Percentiles rank a stretch among this genome's conserved stretches.
Evolutionary conservation across 1,140 invertebrate species (phyloP).

Genomic region (Nymphalis io): DNA sequence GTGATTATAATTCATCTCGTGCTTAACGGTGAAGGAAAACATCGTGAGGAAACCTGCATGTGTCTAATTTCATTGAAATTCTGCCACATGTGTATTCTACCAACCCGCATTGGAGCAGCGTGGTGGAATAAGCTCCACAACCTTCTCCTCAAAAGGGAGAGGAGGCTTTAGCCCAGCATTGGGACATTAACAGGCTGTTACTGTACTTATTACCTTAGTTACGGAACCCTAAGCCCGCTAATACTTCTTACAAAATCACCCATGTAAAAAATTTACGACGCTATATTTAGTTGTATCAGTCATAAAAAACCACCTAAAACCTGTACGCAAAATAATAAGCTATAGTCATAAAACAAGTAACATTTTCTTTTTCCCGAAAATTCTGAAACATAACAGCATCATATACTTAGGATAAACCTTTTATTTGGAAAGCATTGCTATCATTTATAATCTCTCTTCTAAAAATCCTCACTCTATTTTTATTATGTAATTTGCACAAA

Average conservation of each 20-base stretch:
- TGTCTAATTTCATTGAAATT: too few species aligned
- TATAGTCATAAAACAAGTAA: slow-evolving; percentile 15
- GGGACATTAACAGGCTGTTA: too few species aligned
- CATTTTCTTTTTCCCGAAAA: slow-evolving; percentile 3
- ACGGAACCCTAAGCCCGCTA: background rate
- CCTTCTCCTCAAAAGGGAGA: too few species aligned
- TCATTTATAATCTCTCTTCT: too few species aligned
- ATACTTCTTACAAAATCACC: background rate
- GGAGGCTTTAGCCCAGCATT: too few species aligned
- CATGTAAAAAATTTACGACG: slow-evolving; percentile 26
- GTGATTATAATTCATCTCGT: too few species aligned
- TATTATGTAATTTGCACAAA: too few species aligned
- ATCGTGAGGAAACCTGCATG: too few species aligned
- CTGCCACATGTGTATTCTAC: too few species aligned
- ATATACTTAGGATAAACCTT: background rate
- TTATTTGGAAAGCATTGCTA: background rate
- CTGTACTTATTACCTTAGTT: background rate
- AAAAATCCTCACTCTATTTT: too few species aligned
- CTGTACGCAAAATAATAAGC: slow-evolving; percentile 21
- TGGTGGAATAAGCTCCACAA: slow-evolving; percentile 4
- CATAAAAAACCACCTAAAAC: slow-evolving; percentile 23
- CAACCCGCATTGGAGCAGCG: slow-evolving; percentile 25
- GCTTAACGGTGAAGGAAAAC: too few species aligned
- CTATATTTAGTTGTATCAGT: slow-evolving; percentile 21
- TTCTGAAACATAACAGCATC: background rate